phyloP scores from a whole-genome alignment of 1,140 invertebrate genomes.

The Habropoda laboriosa region DNA sequence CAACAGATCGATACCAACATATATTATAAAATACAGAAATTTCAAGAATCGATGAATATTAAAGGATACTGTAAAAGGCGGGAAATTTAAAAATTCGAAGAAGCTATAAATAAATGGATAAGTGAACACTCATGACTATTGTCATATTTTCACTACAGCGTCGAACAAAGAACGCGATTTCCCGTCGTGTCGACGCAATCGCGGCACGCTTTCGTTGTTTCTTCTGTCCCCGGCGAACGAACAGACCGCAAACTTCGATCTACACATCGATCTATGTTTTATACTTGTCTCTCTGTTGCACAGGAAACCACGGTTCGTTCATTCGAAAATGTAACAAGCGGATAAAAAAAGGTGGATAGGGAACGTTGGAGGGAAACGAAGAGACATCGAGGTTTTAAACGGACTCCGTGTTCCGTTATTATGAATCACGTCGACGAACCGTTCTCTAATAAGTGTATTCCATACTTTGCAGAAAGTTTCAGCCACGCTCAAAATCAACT shows the following conservation, averaged over 20 bases:
- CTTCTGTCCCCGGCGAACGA: neutral
- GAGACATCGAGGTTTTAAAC: too few relatives aligned
- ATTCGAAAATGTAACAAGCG: neutral
- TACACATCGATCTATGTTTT: neutral
- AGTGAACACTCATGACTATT: too few relatives aligned
- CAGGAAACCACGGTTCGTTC: neutral
- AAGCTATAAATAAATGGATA: too few relatives aligned
- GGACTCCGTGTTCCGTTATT: neutral
- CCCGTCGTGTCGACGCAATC: neutral
- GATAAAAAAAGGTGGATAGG: neutral
- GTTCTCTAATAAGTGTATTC: neutral
- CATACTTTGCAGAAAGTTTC: neutral
- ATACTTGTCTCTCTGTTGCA: too few relatives aligned
- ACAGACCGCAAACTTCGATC: neutral
- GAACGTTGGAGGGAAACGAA: neutral
- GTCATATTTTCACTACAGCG: neutral
- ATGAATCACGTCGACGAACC: neutral
- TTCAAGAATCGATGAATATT: too few relatives aligned
- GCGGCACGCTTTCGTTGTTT: neutral
- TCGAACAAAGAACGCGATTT: neutral
- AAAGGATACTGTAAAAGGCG: too few relatives aligned
- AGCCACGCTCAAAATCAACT: conserved; percentile 12
- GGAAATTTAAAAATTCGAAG: too few relatives aligned
- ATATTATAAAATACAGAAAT: too few relatives aligned
- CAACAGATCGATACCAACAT: too few relatives aligned